Evolutionary conservation across 2,113 vertebrate species (phyloP).

Genomic region (Pycnonotus jocosus): DNA sequence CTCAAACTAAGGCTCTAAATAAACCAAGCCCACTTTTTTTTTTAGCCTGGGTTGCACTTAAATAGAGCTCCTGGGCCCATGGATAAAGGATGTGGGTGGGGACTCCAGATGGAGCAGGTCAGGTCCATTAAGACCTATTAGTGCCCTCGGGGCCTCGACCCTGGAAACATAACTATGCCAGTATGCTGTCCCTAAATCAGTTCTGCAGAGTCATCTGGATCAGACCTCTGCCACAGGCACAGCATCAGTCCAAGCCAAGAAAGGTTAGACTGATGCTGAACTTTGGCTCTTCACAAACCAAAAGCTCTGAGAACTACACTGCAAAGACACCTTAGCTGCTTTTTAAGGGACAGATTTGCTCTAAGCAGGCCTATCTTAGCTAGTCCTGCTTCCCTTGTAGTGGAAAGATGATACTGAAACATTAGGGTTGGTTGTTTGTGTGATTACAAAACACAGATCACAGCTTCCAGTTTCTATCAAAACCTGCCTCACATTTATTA

Average conservation of each 20-base stretch:
- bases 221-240: neutral
- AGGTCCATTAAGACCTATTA: neutral
- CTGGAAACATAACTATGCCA: neutral
- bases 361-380: neutral
- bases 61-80: neutral
- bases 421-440: neutral
- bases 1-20: fast-evolving
- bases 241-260: neutral
- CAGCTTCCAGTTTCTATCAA: neutral
- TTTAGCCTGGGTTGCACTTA: neutral
- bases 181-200: neutral
- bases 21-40: fast-evolving
- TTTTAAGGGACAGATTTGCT: neutral
- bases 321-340: neutral
- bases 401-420: neutral
- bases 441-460: neutral
- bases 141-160: neutral
- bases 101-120: neutral
- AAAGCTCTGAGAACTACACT: neutral
- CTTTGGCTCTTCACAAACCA: neutral
- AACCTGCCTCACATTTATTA: neutral
- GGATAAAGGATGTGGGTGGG: neutral
- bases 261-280: neutral
- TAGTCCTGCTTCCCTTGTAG: neutral
- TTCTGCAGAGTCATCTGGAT: neutral